Evolutionary conservation across 2,888 invertebrate species (phyloP).

Genomic region (Drosophila ustulata): DNA sequence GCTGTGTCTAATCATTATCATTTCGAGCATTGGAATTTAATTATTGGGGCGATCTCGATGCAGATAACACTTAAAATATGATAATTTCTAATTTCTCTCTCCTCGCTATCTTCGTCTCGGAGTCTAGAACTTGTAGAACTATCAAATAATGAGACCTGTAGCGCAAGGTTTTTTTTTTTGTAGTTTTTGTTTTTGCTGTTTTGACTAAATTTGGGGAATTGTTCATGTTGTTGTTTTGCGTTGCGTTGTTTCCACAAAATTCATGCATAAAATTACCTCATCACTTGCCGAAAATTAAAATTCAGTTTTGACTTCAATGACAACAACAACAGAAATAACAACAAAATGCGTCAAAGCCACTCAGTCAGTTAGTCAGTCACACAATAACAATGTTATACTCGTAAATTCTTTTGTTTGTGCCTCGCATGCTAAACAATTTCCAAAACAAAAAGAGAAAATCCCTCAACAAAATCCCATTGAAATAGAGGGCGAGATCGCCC

Average conservation of each 20-base stretch:
- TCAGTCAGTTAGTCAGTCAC: slow-evolving; percentile 30
- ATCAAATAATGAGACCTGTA: slow-evolving; percentile 57
- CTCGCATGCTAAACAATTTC: slow-evolving; percentile 70
- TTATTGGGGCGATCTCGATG: slow-evolving; percentile 47
- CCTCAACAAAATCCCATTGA: slow-evolving; percentile 30
- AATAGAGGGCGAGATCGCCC: slow-evolving; percentile 30
- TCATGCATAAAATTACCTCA: slow-evolving; percentile 78
- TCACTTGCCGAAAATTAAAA: slow-evolving; percentile 71
- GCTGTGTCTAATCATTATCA: slow-evolving; percentile 11
- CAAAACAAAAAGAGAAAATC: slow-evolving; percentile 66
- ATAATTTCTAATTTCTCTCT: slow-evolving; percentile 45
- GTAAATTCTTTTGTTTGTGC: slow-evolving; percentile 77
- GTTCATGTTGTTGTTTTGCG: slow-evolving; percentile 36
- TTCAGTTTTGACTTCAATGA: slow-evolving; percentile 63
- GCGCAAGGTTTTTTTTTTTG: slow-evolving; percentile 25
- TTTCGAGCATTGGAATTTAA: slow-evolving; percentile 45
- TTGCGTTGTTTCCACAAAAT: slow-evolving; percentile 34
- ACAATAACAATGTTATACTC: slow-evolving; percentile 63
- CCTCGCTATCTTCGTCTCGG: not conserved
- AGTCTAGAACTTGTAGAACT: slow-evolving; percentile 8
- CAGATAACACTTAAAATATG: slow-evolving; percentile 59
- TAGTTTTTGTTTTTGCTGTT: slow-evolving; percentile 6
- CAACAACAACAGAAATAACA: slow-evolving; percentile 45
- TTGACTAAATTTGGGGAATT: slow-evolving; percentile 49
- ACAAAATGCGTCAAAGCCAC: slow-evolving; percentile 31